phyloP scores from a whole-genome alignment of 2,888 invertebrate species.

The Malthinus seriepunctatus region DNA sequence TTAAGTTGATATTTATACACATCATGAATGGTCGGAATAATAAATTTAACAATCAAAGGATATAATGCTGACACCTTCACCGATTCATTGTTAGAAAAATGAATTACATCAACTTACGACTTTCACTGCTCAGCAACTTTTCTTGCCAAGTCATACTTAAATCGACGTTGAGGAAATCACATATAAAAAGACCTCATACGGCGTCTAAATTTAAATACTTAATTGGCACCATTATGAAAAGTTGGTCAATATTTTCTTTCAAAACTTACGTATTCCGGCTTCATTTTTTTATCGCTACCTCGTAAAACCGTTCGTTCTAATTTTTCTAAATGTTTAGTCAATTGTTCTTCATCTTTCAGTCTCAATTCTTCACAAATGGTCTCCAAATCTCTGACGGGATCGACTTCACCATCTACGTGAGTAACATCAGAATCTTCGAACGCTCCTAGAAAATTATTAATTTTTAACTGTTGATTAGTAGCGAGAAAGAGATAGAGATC shows the following conservation, averaged over 20 bases:
- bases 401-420: slow-evolving; percentile 97
- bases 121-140: slow-evolving; percentile 3
- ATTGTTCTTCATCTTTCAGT: slow-evolving; percentile 90
- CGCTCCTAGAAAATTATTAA: slow-evolving; percentile 66
- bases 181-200: slow-evolving; percentile 34
- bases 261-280: slow-evolving; percentile 88
- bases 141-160: slow-evolving; percentile 13
- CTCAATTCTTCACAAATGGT: slow-evolving; percentile 95
- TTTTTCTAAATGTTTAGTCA: slow-evolving; percentile 82
- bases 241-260: not conserved
- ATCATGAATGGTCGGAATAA: slow-evolving; percentile 15
- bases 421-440: slow-evolving; percentile 98
- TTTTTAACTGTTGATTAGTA: not conserved
- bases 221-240: not conserved
- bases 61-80: slow-evolving; percentile 32
- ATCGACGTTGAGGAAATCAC: slow-evolving; percentile 38
- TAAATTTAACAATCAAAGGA: slow-evolving; percentile 19
- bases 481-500: slow-evolving; percentile 50
- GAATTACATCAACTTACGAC: slow-evolving; percentile 19
- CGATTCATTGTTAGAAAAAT: slow-evolving; percentile 23
- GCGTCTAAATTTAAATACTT: not conserved
- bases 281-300: slow-evolving; percentile 91
- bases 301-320: slow-evolving; percentile 81
- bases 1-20: slow-evolving; percentile 9
- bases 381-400: slow-evolving; percentile 95